Percentiles rank a stretch among this genome's conserved stretches.
These are phyloP conservation scores for Ranitomeya variabilis DNA, from an alignment of 2,113 vertebrate genomes.

Conservation along the genomic window DNA sequence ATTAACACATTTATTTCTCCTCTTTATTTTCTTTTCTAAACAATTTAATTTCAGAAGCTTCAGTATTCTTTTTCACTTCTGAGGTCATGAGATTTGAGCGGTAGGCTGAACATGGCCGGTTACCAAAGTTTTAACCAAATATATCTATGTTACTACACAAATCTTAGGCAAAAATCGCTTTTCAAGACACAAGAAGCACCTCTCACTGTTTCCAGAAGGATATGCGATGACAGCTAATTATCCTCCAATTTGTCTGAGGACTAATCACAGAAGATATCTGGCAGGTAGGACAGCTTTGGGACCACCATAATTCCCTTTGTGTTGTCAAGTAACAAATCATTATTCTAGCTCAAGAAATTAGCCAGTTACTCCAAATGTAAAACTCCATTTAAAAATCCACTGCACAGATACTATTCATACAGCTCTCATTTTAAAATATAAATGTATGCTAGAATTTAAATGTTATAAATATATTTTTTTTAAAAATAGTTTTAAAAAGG, in stretches of 20 bases:
- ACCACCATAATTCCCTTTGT: conserved; percentile 35
- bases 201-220: conserved; percentile 45
- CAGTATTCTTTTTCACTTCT: background rate
- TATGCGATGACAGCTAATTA: conserved; percentile 57
- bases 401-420: background rate
- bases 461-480: background rate
- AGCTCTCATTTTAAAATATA: background rate
- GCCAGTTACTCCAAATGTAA: background rate
- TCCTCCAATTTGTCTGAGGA: conserved; percentile 43
- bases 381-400: background rate
- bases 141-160: background rate
- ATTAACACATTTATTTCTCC: too few species aligned
- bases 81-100: background rate
- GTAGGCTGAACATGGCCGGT: background rate
- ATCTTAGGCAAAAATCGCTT: background rate
- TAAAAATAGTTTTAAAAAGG: too few species aligned
- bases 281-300: conserved; percentile 44
- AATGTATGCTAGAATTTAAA: background rate
- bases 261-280: conserved; percentile 48
- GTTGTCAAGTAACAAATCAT: conserved; percentile 31
- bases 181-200: conserved; percentile 20
- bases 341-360: conserved; percentile 26
- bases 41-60: background rate
- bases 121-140: conserved; percentile 34
- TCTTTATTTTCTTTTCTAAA: background rate